Conservation (phyloP, 2,797 vertebrate species). For the Cebuella pygmaea region DNA sequence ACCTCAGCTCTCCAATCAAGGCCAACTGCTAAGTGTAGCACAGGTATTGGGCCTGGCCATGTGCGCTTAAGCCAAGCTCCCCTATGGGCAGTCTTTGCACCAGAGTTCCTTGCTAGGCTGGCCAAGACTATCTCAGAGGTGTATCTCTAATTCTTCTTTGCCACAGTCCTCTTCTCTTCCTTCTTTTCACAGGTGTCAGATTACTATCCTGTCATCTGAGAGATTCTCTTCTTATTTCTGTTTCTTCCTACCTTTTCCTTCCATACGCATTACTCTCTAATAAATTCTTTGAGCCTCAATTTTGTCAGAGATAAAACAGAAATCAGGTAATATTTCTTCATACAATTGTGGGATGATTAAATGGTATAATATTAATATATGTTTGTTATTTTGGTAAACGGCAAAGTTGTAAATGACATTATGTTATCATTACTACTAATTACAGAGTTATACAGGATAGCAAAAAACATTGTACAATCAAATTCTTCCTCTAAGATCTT, state of each 20-base stretch:
- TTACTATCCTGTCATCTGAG: background rate
- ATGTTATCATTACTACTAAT: background rate
- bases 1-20: background rate
- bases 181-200: background rate
- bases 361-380: background rate
- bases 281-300: background rate
- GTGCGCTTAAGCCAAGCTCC: background rate
- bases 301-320: background rate
- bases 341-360: background rate
- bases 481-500: background rate
- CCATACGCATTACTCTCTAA: background rate
- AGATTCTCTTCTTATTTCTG: background rate
- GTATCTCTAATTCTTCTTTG: background rate
- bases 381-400: conserved; percentile 6
- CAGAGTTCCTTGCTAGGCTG: background rate
- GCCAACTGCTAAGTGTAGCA: background rate
- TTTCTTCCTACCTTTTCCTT: background rate
- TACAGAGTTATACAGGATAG: background rate
- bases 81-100: accelerated
- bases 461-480: background rate
- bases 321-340: background rate
- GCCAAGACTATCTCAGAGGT: background rate
- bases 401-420: background rate
- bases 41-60: background rate
- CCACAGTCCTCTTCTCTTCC: background rate